phyloP scores from a whole-genome alignment of 2,888 invertebrate species.

The Watsonalla binaria region DNA sequence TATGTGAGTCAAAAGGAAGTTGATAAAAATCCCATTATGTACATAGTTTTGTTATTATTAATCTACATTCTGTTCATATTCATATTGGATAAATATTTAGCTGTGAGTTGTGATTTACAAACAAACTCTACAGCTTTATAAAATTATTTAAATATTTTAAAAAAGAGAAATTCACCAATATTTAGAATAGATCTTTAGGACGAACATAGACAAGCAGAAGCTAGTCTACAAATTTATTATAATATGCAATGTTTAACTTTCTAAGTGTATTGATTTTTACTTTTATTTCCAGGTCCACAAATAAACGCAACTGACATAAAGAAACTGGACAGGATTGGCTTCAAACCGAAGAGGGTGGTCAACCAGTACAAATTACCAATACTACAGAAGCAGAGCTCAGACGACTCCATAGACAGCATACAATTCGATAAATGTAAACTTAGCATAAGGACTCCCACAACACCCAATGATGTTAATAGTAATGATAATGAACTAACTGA shows the following conservation, averaged over 20 bases:
- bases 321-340: slow-evolving; percentile 43
- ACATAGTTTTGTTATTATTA: too few species aligned
- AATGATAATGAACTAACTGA: slow-evolving; percentile 20
- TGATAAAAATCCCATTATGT: too few species aligned
- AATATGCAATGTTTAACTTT: too few species aligned
- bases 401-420: slow-evolving; percentile 52
- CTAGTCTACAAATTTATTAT: too few species aligned
- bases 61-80: too few species aligned
- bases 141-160: too few species aligned
- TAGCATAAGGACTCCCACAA: slow-evolving; percentile 45
- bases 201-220: too few species aligned
- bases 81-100: too few species aligned
- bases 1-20: too few species aligned
- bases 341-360: slow-evolving; percentile 28
- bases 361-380: slow-evolving; percentile 37
- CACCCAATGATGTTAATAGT: slow-evolving; percentile 21
- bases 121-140: too few species aligned
- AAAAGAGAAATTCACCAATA: neutral
- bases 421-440: slow-evolving; percentile 65
- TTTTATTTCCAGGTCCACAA: slow-evolving; percentile 25
- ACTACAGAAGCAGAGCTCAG: slow-evolving; percentile 40
- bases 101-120: too few species aligned
- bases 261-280: neutral
- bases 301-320: slow-evolving; percentile 27
- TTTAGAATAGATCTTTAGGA: too few species aligned